These are phyloP conservation scores for Drosophila austrosaltans DNA, from an alignment of 2,888 invertebrate species.

Conservation along the genomic window DNA sequence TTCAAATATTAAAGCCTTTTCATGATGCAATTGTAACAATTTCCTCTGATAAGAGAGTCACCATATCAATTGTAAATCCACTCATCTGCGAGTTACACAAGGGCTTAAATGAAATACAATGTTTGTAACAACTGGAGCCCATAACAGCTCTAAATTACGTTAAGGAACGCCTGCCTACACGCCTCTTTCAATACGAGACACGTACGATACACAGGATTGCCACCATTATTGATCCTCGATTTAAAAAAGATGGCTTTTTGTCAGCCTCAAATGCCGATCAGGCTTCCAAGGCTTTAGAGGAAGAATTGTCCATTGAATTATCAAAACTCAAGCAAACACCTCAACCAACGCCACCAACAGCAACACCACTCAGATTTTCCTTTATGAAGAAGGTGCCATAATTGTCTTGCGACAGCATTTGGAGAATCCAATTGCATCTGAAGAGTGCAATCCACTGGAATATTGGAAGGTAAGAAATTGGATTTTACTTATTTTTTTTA, in stretches of 20 bases:
- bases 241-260: constrained; percentile 19
- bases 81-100: no score
- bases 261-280: constrained; percentile 13
- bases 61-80: not conserved
- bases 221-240: constrained; percentile 7
- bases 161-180: constrained; percentile 2
- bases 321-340: not conserved
- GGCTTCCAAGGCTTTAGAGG: not conserved
- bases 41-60: not conserved
- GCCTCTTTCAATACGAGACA: constrained; percentile 1
- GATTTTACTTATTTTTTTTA: no score
- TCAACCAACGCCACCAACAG: not conserved
- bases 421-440: no score
- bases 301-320: constrained; percentile 1
- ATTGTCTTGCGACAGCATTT: no score
- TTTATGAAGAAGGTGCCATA: no score
- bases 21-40: constrained; percentile 4
- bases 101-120: no score
- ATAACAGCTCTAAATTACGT: no score
- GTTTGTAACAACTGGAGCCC: no score
- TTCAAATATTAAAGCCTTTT: not conserved
- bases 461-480: no score
- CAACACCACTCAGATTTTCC: no score
- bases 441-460: no score
- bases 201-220: constrained; percentile 11